Base-by-base conservation (phyloP, 2,113 vertebrate genomes). In the Cheirogaleus medius region DNA sequence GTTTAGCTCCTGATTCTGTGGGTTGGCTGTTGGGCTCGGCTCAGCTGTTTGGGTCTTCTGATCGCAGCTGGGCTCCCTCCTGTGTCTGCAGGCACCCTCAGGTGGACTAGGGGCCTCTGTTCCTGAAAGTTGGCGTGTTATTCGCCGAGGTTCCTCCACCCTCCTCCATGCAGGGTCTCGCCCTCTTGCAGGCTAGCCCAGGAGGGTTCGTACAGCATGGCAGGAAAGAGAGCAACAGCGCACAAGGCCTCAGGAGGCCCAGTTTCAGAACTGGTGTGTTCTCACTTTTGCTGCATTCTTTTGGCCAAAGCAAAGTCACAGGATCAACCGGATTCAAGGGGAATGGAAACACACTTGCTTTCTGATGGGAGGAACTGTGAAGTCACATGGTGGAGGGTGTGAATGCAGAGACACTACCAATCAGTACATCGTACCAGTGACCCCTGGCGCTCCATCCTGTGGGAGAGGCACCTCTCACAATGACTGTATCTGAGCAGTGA, bases 271-370 rank as follows among this genome's bases (percentile, higher is more conserved):
- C 15, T 60, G n/a, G 4, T 60, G 1, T 37, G 0, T 25, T 64
- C 25, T 78, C 63, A 73, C 42, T 49, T 71, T 84, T 39, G 21
- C 82, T 64, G 64, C 34, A n/a, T 77, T 58, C 81, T 32, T 1
- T 71, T 66, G 54, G 29, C 64, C 64, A 58, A 74, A 94, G 87
- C 54, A 37, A 52, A 83, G 86, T 73, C 86, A 77, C 34, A 56
- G 52, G 58, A 37, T n/a, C n/a, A 42, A 1, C 11, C 2, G 9
- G 37, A 91, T 47, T 82, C 37, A 56, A 37, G 21, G 42, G 14
- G 34, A 9, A 1, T 63, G 18, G 66, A 90, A 42, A 27, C 37
- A 42, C 49, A 68, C 7, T 69, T 64, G 1, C 20, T 76, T 82
- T 49, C 37, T 20, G 52, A 42, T 47, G 58, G 42, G 66, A n/a